Percentiles rank a stretch among this genome's conserved stretches.
Conservation (phyloP, 37 sponge, comb jelly and placozoan species). For the Agelas oroides region DNA sequence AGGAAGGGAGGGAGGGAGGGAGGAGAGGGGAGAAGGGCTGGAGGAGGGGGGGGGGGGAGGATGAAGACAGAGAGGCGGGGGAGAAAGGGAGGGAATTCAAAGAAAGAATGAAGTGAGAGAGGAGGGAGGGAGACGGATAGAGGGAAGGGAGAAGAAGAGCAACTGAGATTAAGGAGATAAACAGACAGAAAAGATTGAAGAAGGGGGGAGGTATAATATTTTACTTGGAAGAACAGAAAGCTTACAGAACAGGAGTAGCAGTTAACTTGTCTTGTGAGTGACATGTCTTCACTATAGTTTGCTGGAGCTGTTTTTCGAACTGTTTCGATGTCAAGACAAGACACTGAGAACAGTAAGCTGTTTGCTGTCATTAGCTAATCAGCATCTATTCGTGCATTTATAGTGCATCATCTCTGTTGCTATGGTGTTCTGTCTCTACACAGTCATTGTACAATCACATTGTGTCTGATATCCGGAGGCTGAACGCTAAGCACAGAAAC, state of each 20-base stretch:
- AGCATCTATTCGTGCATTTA: too few relatives aligned
- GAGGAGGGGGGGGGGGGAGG: background rate
- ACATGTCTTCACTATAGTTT: slow-evolving; percentile 19
- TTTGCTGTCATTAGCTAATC: background rate
- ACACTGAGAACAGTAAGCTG: slow-evolving; percentile 68
- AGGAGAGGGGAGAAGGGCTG: background rate
- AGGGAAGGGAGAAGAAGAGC: too few relatives aligned
- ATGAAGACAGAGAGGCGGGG: too few relatives aligned
- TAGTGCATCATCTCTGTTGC: background rate
- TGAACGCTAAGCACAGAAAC: slow-evolving; percentile 85
- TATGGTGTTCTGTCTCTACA: background rate
- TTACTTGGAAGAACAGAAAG: too few relatives aligned
- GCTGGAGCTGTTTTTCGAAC: slow-evolving; percentile 89
- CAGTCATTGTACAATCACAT: slow-evolving; percentile 83
- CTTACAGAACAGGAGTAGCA: too few relatives aligned
- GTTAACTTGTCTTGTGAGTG: too few relatives aligned
- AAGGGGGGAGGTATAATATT: too few relatives aligned
- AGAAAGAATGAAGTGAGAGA: too few relatives aligned
- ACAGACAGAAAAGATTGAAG: too few relatives aligned
- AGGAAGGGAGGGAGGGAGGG: background rate
- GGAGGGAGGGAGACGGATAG: too few relatives aligned
- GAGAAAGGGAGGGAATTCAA: too few relatives aligned
- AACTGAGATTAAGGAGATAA: too few relatives aligned
- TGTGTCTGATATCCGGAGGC: slow-evolving; percentile 85
- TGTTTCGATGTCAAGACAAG: slow-evolving; percentile 92